Conservation (phyloP, 2,888 invertebrate species). For the Altica lythri region DNA sequence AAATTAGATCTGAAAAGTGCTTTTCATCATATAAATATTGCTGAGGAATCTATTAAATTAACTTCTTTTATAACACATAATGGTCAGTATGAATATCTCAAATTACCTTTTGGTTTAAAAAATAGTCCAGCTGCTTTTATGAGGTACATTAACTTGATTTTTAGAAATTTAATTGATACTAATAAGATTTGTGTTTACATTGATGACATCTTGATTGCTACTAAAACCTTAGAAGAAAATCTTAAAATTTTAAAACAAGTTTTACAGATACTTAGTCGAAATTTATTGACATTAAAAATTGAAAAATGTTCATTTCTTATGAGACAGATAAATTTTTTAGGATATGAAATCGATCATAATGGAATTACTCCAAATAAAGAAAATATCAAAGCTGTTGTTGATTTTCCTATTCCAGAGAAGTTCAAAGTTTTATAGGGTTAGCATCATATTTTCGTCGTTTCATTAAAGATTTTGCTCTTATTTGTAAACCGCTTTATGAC, state of each 20-base stretch:
- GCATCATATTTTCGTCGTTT: slow-evolving; percentile 26
- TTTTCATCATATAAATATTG: background rate
- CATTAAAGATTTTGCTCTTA: too few relatives aligned
- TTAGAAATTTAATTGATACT: slow-evolving; percentile 1
- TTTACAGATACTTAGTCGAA: background rate
- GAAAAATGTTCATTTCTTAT: slow-evolving; percentile 16
- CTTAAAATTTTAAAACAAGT: slow-evolving; percentile 10
- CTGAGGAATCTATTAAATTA: background rate
- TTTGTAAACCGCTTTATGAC: slow-evolving; percentile 15
- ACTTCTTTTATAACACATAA: background rate
- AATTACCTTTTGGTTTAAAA: background rate
- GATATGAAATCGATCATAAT: slow-evolving; percentile 10
- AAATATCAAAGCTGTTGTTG: slow-evolving; percentile 25
- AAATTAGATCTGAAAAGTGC: background rate
- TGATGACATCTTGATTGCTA: slow-evolving; percentile 18
- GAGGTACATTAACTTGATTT: slow-evolving; percentile 5
- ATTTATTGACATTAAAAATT: slow-evolving; percentile 6
- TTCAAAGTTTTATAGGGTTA: slow-evolving; percentile 30
- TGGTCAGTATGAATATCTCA: slow-evolving; percentile 3
- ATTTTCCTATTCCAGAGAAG: slow-evolving; percentile 27
- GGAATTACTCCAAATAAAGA: slow-evolving; percentile 20
- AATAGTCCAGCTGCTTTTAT: background rate
- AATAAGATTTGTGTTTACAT: slow-evolving; percentile 7
- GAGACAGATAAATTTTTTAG: slow-evolving; percentile 11
- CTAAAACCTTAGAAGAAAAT: slow-evolving; percentile 10